Percentiles rank a stretch among this genome's conserved stretches.
phyloP scores from a whole-genome alignment of 2,113 vertebrate species.

The Corythornis cristatus region DNA sequence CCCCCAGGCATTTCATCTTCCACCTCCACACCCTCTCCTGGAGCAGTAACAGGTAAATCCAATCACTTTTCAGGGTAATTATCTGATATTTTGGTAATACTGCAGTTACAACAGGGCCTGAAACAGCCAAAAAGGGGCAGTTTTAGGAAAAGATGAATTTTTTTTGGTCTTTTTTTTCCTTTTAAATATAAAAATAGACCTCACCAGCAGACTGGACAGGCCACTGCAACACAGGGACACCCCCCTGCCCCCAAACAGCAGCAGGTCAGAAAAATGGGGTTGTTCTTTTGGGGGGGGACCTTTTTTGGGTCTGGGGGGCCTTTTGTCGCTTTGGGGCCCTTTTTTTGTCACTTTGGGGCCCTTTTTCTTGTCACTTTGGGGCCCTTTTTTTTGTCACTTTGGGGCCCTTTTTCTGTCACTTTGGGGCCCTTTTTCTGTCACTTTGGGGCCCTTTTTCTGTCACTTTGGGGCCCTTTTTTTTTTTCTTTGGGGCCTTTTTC shows the following conservation, averaged over 20 bases:
- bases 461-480: not conserved
- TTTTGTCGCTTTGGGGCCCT: too few relatives aligned
- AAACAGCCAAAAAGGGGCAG: conserved; percentile 40
- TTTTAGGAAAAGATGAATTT: conserved; percentile 54
- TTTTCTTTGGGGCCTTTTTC: too few relatives aligned
- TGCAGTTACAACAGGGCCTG: conserved; percentile 6
- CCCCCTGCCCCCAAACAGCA: not conserved
- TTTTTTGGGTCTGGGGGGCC: too few relatives aligned
- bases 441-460: too few relatives aligned
- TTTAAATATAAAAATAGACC: conserved; percentile 73
- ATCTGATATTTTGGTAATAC: not conserved
- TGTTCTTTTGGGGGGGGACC: not conserved
- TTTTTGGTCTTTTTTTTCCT: not conserved
- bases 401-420: too few relatives aligned
- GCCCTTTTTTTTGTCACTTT: too few relatives aligned
- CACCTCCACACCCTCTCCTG: not conserved
- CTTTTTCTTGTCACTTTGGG: too few relatives aligned
- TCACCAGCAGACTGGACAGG: not conserved
- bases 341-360: too few relatives aligned
- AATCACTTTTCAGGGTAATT: not conserved
- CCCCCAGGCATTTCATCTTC: not conserved
- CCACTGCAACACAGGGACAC: not conserved
- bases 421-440: too few relatives aligned
- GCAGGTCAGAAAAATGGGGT: too few relatives aligned
- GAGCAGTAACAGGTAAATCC: not conserved